Evolutionary conservation across 2,797 vertebrate species (phyloP).

Genomic region (Eurystomus glaucurus): DNA sequence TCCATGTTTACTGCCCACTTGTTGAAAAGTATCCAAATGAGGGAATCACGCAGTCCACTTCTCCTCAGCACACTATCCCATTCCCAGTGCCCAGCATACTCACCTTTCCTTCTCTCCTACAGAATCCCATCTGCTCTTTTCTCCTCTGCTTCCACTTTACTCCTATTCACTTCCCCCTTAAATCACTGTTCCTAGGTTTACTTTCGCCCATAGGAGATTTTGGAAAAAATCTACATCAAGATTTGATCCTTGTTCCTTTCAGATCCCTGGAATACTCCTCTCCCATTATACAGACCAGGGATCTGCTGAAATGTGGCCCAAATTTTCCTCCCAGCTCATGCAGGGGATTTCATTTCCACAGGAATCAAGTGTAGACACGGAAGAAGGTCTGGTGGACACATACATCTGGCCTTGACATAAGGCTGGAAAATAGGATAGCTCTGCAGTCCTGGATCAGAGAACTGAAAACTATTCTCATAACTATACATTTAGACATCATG

Average conservation of each 20-base stretch:
- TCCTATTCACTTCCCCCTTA: background rate
- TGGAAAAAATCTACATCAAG: background rate
- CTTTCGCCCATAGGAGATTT: background rate
- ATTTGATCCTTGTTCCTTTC: background rate
- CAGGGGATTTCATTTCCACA: background rate
- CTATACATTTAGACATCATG: background rate
- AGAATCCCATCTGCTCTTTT: background rate
- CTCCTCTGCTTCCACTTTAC: background rate
- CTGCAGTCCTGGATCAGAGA: background rate
- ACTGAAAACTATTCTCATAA: background rate
- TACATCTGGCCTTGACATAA: background rate
- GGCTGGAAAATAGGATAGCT: background rate
- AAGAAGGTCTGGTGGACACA: background rate
- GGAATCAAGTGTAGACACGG: background rate
- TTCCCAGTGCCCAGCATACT: fast-evolving
- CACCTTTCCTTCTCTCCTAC: background rate
- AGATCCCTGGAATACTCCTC: background rate
- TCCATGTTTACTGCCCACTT: fast-evolving
- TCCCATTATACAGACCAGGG: background rate
- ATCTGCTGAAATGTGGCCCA: background rate
- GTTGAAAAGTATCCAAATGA: background rate
- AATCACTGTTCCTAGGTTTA: background rate
- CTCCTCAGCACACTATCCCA: background rate
- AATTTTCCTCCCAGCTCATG: background rate
- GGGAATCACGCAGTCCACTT: background rate